Conservation (phyloP, 2,888 invertebrate species). For the Andrena haemorrhoa region DNA sequence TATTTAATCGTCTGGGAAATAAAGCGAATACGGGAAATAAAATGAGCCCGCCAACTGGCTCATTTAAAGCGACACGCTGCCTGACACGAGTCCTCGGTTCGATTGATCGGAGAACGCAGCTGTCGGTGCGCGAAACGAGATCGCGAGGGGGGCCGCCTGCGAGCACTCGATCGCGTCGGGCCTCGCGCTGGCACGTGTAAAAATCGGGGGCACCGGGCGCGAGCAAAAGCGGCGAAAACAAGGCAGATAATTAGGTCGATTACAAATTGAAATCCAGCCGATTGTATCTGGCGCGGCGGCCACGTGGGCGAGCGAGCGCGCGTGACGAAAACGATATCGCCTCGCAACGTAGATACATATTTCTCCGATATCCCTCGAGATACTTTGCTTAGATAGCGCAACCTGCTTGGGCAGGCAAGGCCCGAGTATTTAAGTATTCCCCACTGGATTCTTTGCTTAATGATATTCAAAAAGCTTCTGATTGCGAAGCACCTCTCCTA, state of each 20-base stretch:
- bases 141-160: neutral
- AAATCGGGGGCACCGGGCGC: neutral
- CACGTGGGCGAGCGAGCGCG: constrained; percentile 21
- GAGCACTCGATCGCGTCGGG: neutral
- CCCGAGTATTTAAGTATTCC: too few species aligned
- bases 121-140: neutral
- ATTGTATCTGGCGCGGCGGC: constrained; percentile 11
- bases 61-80: neutral
- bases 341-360: constrained; percentile 21
- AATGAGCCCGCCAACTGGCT: constrained; percentile 21
- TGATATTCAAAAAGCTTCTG: too few species aligned
- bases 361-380: neutral
- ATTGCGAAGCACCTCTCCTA: too few species aligned
- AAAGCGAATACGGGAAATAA: constrained; percentile 59
- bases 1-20: too few species aligned
- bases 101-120: too few species aligned
- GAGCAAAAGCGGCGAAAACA: constrained; percentile 3
- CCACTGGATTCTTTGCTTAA: too few species aligned
- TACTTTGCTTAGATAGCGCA: too few species aligned
- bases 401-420: too few species aligned
- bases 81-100: too few species aligned
- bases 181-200: neutral
- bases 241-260: constrained; percentile 33
- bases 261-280: constrained; percentile 25
- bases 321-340: constrained; percentile 27